Percentiles rank a stretch among this genome's conserved stretches.
Conservation (phyloP, 2,888 invertebrate genomes). For the Netelia virgata region DNA sequence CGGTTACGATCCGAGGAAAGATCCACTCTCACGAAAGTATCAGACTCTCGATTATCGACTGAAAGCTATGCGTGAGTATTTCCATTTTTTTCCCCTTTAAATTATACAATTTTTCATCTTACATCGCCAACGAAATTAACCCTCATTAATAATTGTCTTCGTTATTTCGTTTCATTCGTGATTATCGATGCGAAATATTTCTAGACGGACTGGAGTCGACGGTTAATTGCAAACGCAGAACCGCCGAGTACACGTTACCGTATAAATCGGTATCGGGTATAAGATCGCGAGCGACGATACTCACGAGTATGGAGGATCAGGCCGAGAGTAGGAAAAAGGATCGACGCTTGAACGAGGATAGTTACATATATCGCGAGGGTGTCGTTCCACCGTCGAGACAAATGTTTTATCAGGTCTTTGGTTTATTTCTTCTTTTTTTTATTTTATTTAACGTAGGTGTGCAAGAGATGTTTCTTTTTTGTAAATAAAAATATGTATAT, state of each 20-base stretch:
- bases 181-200: background rate
- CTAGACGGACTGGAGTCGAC: constrained; percentile 86
- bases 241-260: constrained; percentile 84
- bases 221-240: constrained; percentile 86
- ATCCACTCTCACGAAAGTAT: constrained; percentile 92
- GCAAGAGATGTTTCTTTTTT: background rate
- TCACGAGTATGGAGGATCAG: constrained; percentile 79
- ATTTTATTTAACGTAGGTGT: background rate
- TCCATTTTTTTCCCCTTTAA: constrained; percentile 46
- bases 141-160: no score
- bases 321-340: constrained; percentile 75
- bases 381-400: constrained; percentile 93
- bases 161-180: no score
- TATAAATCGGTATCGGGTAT: constrained; percentile 84
- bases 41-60: constrained; percentile 95
- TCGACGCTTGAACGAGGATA: constrained; percentile 84
- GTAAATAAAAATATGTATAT: constrained; percentile 20
- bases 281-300: constrained; percentile 83
- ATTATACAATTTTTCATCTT: background rate
- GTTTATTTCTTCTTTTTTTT: background rate
- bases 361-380: constrained; percentile 89
- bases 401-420: constrained; percentile 93
- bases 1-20: constrained; percentile 96
- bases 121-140: no score
- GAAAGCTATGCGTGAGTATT: constrained; percentile 87